phyloP scores from a whole-genome alignment of 2,888 invertebrate species.

The Caenorhabditis angaria region DNA sequence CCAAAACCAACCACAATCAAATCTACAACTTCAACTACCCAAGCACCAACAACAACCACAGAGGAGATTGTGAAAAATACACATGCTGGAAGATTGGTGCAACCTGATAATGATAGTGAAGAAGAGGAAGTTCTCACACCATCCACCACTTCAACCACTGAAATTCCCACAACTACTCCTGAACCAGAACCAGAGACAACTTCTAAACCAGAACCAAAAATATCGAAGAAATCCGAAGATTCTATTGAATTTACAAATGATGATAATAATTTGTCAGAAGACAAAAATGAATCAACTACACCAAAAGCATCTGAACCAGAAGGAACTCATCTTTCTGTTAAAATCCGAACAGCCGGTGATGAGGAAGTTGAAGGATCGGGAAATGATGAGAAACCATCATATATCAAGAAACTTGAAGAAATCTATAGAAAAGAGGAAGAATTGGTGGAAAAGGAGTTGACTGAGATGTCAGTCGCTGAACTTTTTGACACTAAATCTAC shows the following conservation, averaged over 20 bases:
- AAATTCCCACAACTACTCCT: background rate
- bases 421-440: conserved; percentile 47
- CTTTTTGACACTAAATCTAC: conserved; percentile 21
- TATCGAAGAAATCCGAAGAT: background rate
- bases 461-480: conserved; percentile 36
- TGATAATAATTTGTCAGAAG: conserved; percentile 29
- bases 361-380: conserved; percentile 17
- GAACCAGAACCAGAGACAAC: background rate
- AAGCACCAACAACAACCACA: conserved; percentile 21
- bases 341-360: conserved; percentile 37
- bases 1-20: conserved; percentile 25
- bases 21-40: conserved; percentile 28
- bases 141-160: background rate
- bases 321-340: conserved; percentile 31
- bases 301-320: conserved; percentile 14
- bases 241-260: conserved; percentile 36
- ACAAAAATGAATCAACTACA: background rate
- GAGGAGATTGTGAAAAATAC: conserved; percentile 27
- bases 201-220: background rate
- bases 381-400: conserved; percentile 36
- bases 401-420: conserved; percentile 46
- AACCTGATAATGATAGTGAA: conserved; percentile 40
- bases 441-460: conserved; percentile 33
- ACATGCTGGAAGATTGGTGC: conserved; percentile 36
- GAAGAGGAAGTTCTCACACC: conserved; percentile 12